Conservation (phyloP, 1,140 invertebrate genomes). For the Brachionus rubens region DNA sequence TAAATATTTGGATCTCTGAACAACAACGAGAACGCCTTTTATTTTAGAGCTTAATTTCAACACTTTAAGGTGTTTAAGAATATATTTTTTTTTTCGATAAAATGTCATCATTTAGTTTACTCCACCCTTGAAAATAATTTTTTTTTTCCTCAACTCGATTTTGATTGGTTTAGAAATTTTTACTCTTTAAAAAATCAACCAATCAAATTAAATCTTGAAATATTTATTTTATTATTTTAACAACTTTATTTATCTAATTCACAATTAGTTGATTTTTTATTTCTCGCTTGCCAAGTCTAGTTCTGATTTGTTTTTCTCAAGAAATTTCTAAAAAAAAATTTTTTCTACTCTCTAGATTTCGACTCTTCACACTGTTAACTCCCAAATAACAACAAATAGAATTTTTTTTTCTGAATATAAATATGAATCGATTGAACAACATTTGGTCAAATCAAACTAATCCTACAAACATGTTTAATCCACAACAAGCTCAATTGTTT, state of each 20-base stretch:
- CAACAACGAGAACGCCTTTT: neutral
- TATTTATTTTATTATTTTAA: slow-evolving; percentile 10
- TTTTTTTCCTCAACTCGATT: too few species aligned
- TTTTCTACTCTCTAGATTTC: neutral
- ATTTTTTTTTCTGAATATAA: neutral
- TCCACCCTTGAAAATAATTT: too few species aligned
- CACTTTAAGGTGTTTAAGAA: neutral
- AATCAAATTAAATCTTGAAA: too few species aligned
- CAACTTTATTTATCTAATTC: slow-evolving; percentile 38
- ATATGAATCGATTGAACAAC: slow-evolving; percentile 23
- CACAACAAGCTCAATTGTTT: slow-evolving; percentile 7
- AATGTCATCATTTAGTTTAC: too few species aligned
- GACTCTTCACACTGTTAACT: neutral
- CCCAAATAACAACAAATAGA: slow-evolving; percentile 20
- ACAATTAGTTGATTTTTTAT: slow-evolving; percentile 34
- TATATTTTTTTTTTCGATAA: too few species aligned
- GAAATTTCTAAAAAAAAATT: neutral
- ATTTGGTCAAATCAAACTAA: slow-evolving; percentile 10
- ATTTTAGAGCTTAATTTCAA: neutral
- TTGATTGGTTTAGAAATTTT: too few species aligned
- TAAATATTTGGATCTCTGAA: neutral
- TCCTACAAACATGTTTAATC: neutral
- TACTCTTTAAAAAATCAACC: too few species aligned
- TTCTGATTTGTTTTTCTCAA: slow-evolving; percentile 43
- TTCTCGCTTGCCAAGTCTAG: neutral